Conservation (phyloP, 2,888 invertebrate genomes). For the Molorchus minor region DNA sequence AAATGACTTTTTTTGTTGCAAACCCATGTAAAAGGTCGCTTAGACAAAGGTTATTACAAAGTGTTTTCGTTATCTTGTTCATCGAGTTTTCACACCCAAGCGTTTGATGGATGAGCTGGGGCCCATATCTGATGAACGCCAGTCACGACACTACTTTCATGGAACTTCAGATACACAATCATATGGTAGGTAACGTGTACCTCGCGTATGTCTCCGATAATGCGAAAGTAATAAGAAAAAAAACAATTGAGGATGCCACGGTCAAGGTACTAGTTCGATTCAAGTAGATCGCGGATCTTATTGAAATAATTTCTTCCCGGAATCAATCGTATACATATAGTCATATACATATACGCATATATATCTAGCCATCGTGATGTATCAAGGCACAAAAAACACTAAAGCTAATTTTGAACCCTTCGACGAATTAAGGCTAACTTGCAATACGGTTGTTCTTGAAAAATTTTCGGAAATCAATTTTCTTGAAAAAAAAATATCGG, state of each 20-base stretch:
- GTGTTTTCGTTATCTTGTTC: conserved; percentile 62
- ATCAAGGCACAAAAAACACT: no score
- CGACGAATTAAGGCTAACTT: no score
- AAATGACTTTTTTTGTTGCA: conserved; percentile 61
- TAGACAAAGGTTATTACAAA: conserved; percentile 62
- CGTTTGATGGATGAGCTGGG: conserved; percentile 61
- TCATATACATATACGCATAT: no score
- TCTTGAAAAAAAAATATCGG: no score
- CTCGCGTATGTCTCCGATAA: conserved; percentile 28
- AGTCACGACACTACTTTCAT: conserved; percentile 60
- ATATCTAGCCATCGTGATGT: no score
- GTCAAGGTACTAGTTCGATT: conserved; percentile 14
- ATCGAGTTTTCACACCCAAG: conserved; percentile 62
- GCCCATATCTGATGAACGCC: conserved; percentile 61
- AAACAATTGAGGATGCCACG: conserved; percentile 17
- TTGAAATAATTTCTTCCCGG: no score
- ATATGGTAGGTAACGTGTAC: conserved; percentile 29
- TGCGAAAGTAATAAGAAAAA: conserved; percentile 27
- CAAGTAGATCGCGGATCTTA: neutral
- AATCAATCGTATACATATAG: no score
- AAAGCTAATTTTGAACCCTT: no score
- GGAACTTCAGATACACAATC: conserved; percentile 33
- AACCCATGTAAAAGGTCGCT: conserved; percentile 62
- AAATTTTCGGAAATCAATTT: no score
- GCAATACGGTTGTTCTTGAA: no score